phyloP scores from a whole-genome alignment of 2,888 invertebrate genomes.

The Gisinianus flammeolus region DNA sequence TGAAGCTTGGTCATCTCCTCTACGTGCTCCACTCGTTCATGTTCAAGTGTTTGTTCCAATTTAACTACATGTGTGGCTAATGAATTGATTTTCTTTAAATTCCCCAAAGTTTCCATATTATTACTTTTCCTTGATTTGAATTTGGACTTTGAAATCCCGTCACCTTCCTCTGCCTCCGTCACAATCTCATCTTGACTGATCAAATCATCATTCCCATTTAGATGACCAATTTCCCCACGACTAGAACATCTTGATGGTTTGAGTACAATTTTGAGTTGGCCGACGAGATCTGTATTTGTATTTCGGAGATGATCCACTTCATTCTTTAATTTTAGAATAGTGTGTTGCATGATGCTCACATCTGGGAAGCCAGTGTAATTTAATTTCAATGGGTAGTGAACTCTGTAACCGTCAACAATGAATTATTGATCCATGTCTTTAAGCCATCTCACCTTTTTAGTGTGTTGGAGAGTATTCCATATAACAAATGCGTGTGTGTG shows the following conservation, averaged over 20 bases:
- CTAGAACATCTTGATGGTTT: not conserved
- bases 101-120: not conserved
- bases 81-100: constrained; percentile 2
- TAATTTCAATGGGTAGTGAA: constrained; percentile 66
- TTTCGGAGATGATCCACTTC: constrained; percentile 61
- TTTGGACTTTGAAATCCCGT: not conserved
- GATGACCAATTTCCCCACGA: not conserved
- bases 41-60: constrained; percentile 43
- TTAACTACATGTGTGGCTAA: constrained; percentile 24
- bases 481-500: too few species aligned
- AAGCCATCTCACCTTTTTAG: not conserved
- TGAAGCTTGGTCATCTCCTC: constrained; percentile 46
- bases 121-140: not conserved
- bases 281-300: constrained; percentile 47
- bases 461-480: not conserved
- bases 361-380: constrained; percentile 67
- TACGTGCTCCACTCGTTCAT: constrained; percentile 42
- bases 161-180: not conserved
- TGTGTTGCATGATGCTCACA: constrained; percentile 64
- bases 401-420: too few species aligned
- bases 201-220: not conserved
- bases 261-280: constrained; percentile 60
- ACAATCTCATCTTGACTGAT: not conserved
- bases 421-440: not conserved
- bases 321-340: constrained; percentile 64